Base-by-base conservation (phyloP, 1,140 invertebrate species). In the Drosophila setifemur region DNA sequence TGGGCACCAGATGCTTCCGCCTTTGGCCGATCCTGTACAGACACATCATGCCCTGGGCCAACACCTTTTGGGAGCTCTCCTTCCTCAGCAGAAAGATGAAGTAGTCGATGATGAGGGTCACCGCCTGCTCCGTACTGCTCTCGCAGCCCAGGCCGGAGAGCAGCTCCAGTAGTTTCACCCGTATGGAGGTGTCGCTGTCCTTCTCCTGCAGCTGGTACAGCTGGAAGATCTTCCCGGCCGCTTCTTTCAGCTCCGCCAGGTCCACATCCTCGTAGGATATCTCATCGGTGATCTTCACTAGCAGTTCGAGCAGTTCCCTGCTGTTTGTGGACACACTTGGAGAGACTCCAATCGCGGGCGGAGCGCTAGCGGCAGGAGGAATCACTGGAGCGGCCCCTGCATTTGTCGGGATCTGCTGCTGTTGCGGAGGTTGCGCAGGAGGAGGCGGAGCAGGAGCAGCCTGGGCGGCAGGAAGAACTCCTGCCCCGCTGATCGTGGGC, bases 51-150 rank as follows among this genome's bases (percentile, higher is more conserved):
- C 81, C 87, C 54, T 90, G 81, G 29, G 83, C 89, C 8, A 88
- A 93, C 37, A 96, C 96, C 91, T 96, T 95, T 74, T 96, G 95
- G 0, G 96, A 97, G 53, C 93, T 93, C 91, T 97, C 96, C 77
- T 94, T 94, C 89, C 94, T 94, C 45, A 96, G 82, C 39, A 97
- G 91, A 52, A 92, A 92, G 18, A 95, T 93, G 7, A 95, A 95
- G 91, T 96, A 95, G 71, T 96, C 95, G 1, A 90, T 83, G 12
- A 90, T 60, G 0, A 88, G 39, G 4, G 63, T 73, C 4, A 86
- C 42, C 8, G 52, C 53, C 42, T 76, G 67, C 39, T 90, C 88
- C 1, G 72, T 70, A 4, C 49, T 40, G 26, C 67, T 64, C 21
- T 88, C 88, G 7, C 85, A 85, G 5, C 83, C 71, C 4, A 90